Base-by-base conservation (phyloP, 2,888 invertebrate species). In the Gortyna flavago region DNA sequence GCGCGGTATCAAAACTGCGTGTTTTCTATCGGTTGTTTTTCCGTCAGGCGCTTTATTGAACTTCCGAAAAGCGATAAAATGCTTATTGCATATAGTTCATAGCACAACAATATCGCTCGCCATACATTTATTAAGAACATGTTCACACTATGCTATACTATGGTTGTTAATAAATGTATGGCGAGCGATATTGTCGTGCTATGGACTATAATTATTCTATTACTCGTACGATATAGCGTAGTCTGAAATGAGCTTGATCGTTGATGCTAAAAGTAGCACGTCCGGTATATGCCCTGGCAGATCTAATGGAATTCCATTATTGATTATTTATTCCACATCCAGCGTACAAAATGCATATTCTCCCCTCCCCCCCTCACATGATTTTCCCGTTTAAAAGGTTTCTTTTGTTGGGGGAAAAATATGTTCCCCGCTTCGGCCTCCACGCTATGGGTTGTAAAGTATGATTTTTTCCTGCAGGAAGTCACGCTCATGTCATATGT, bases 401-500 rank as follows among this genome's bases (percentile, higher is more conserved):
- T 59, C 29, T 65, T 62, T 72, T 66, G 16, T 44, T 35, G 7
- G 21, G 2, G 16, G 25, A 2, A 48, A 51, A 54, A 54, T 21
- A 13, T 51, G n/a, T 54, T 65, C 1, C 32, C 8, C 32, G 2
- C 4, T 54, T 54, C 11, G 7, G n/a, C 44, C 29, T 48, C 54
- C 32, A 38, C 8, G 62, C 5, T 59, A 59, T 35, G 16, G 21
- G n/a, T 44, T 41, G 18, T 67, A 73, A 75, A 54, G 59, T 66
- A 59, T 69, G 1, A 21, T n/a, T 59, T 35, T 48, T 85, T 67
- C 16, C 21, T 61, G 3, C 92, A 95, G 95, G 95, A 95, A 92
- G 87, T 94, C 69, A 88, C 95, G 57, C 87, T 95, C 35, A 94
- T 93, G 94, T 94, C 95, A 18, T 94, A 92, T 80, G 77, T 95